Conservation (phyloP, 2,888 invertebrate species). For the Meiosimyza platycephala region DNA sequence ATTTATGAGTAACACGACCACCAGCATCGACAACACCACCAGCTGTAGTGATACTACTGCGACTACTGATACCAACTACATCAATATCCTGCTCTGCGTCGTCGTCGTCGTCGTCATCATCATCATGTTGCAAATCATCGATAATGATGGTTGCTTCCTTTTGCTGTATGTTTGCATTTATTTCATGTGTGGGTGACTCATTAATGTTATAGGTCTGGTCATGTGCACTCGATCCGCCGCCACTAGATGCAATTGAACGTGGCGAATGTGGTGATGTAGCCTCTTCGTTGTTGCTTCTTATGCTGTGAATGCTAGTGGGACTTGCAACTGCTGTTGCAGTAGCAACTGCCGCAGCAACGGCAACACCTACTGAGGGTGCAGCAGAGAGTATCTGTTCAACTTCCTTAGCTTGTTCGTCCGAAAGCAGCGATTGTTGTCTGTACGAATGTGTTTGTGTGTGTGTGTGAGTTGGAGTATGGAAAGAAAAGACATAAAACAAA, state of each 20-base stretch:
- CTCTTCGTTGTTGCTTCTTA: conserved; percentile 23
- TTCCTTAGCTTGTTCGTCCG: conserved; percentile 92
- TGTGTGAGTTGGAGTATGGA: not conserved
- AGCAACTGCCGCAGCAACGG: conserved; percentile 62
- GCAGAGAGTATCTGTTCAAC: conserved; percentile 84
- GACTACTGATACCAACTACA: conserved; percentile 57
- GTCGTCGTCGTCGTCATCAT: conserved; percentile 53
- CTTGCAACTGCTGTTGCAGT: conserved; percentile 59
- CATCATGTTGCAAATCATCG: conserved; percentile 25
- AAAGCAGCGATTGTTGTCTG: conserved; percentile 84
- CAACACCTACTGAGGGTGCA: conserved; percentile 59
- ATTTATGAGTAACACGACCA: conserved; percentile 36
- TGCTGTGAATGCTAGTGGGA: conserved; percentile 57
- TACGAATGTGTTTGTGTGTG: conserved; percentile 19
- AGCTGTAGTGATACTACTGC: conserved; percentile 49
- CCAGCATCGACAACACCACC: conserved; percentile 43
- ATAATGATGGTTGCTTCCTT: conserved; percentile 18
- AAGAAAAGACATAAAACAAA: conserved; percentile 9
- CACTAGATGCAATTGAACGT: conserved; percentile 23
- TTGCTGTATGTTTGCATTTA: conserved; percentile 33
- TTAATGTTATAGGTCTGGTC: conserved; percentile 33
- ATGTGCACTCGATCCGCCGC: conserved; percentile 24
- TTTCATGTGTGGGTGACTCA: conserved; percentile 30
- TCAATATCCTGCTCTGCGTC: conserved; percentile 58
- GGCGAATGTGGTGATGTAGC: conserved; percentile 31